These are phyloP conservation scores for Pangasius larnaudii DNA, from an alignment of 2,797 vertebrate species.

Conservation along the genomic window DNA sequence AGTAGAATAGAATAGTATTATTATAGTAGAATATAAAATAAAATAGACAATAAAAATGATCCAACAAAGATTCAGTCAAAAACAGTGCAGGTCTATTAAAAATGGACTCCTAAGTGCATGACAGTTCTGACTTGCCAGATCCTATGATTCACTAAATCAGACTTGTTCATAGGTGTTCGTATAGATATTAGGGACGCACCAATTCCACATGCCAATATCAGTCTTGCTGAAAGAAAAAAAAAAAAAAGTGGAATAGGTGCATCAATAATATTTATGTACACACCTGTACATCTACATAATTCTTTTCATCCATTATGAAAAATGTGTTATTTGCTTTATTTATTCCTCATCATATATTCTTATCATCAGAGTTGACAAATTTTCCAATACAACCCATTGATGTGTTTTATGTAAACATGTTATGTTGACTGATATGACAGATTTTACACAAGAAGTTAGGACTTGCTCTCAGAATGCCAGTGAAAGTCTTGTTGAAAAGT, in stretches of 20 bases:
- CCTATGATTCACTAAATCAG: not conserved
- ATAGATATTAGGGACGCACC: not conserved
- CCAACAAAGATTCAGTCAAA: no score
- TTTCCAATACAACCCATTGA: not conserved
- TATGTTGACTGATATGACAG: not conserved
- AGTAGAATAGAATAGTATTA: no score
- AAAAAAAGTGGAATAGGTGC: not conserved
- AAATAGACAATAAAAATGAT: not conserved
- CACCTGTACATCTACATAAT: not conserved
- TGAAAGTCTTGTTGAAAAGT: not conserved
- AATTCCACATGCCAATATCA: not conserved
- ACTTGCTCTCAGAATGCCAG: not conserved
- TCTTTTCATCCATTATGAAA: not conserved
- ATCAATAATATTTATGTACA: no score
- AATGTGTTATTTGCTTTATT: not conserved
- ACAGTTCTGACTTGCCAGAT: not conserved
- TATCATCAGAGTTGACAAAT: no score
- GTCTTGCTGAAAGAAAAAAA: not conserved
- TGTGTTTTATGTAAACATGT: not conserved
- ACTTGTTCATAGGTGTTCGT: no score
- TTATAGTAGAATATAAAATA: no score
- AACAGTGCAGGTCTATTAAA: not conserved
- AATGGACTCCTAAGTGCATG: no score
- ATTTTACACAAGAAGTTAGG: not conserved
- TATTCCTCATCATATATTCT: not conserved